Conservation (phyloP, 2,113 vertebrate species). For the Dasyurus viverrinus region DNA sequence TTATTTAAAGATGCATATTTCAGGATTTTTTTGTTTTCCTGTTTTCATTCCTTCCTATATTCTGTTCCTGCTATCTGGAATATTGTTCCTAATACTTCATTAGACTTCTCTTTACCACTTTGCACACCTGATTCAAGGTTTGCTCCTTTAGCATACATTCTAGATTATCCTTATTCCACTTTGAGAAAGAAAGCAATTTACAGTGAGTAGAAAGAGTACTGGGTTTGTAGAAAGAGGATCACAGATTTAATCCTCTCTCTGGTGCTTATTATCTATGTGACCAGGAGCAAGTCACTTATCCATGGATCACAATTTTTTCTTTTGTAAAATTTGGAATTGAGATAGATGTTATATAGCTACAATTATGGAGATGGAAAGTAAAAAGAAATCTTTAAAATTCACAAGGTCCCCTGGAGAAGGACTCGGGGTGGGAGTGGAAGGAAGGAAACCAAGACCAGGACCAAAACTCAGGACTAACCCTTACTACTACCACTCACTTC, state of each 20-base stretch:
- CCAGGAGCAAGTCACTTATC: not conserved
- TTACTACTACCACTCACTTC: no score
- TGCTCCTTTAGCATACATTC: not conserved
- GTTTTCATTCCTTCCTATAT: not conserved
- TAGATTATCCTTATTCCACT: not conserved
- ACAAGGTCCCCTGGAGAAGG: no score
- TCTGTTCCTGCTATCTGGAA: not conserved
- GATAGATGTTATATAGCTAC: not conserved
- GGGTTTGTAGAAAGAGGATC: not conserved
- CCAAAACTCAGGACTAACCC: no score
- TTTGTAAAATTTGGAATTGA: not conserved
- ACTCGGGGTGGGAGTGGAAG: no score
- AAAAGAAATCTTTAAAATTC: no score
- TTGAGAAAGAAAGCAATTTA: not conserved
- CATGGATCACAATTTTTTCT: not conserved
- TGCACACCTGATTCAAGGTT: not conserved
- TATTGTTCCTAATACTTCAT: not conserved
- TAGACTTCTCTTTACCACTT: not conserved
- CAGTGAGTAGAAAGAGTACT: not conserved
- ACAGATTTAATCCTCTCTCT: not conserved
- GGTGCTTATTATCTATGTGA: not conserved
- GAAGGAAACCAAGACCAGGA: no score
- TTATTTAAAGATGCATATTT: not conserved
- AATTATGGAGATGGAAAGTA: no score
- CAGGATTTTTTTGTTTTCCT: not conserved